Evolutionary conservation across 2,888 invertebrate genomes (phyloP).

Genomic region (Apodemia duryi): DNA sequence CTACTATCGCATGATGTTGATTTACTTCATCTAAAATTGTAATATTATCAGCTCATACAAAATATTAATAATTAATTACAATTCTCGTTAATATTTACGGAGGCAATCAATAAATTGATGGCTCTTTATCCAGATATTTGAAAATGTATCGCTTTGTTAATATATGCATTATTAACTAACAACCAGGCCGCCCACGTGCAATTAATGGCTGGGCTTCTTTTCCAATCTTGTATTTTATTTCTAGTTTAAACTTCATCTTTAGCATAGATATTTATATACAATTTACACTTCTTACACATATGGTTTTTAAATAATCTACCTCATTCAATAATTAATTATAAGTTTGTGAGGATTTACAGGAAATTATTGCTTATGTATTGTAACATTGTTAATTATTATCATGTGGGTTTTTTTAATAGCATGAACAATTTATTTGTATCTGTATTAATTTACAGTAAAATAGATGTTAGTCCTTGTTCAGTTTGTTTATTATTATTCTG

Average conservation of each 20-base stretch:
- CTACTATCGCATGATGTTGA: constrained; percentile 4
- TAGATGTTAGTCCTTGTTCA: constrained; percentile 1
- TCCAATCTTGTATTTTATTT: constrained; percentile 4
- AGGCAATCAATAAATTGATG: too few species aligned
- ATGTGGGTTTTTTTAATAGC: constrained; percentile 79
- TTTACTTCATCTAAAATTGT: constrained; percentile 10
- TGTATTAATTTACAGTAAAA: constrained; percentile 6
- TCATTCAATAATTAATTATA: neutral
- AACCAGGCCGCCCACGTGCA: constrained; percentile 19
- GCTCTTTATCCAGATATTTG: too few species aligned
- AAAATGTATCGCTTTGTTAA: too few species aligned
- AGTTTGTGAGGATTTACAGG: constrained; percentile 23
- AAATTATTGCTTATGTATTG: constrained; percentile 38
- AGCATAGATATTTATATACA: neutral
- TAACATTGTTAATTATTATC: constrained; percentile 58
- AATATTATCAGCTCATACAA: neutral
- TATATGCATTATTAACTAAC: constrained; percentile 5
- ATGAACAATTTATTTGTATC: constrained; percentile 37
- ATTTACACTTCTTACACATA: constrained; percentile 2
- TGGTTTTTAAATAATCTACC: neutral
- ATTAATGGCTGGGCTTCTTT: constrained; percentile 16
- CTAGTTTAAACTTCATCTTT: constrained; percentile 5
- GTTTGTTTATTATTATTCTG: constrained; percentile 29
- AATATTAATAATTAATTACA: too few species aligned
- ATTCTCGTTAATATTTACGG: too few species aligned